A percentile compares a stretch with the other conserved stretches of the same genome.
These are phyloP conservation scores for Leptinotarsa lineolata DNA, from an alignment of 1,140 invertebrate genomes.

Conservation along the genomic window DNA sequence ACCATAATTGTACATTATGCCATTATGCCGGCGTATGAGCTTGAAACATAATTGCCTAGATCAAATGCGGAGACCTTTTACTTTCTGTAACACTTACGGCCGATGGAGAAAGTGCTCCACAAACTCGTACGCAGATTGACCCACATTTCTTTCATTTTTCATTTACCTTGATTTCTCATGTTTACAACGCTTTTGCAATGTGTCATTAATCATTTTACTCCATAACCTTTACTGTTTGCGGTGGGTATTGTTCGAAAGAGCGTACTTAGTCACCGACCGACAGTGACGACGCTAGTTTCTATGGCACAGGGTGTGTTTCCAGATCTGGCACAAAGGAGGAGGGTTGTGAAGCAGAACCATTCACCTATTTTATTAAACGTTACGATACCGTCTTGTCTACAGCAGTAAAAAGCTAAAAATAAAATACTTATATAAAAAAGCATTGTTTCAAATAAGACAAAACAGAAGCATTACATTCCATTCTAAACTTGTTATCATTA, in stretches of 20 bases:
- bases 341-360: too few relatives aligned
- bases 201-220: constrained; percentile 13
- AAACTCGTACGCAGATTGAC: constrained; percentile 20
- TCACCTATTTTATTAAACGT: too few relatives aligned
- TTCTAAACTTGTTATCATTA: too few relatives aligned
- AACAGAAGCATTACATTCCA: too few relatives aligned
- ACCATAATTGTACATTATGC: constrained; percentile 12
- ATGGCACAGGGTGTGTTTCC: too few relatives aligned
- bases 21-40: constrained; percentile 11
- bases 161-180: constrained; percentile 21
- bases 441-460: too few relatives aligned
- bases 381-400: too few relatives aligned
- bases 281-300: neutral
- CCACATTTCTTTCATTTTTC: constrained; percentile 19
- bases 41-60: constrained; percentile 7
- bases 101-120: constrained; percentile 19
- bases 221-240: constrained; percentile 1
- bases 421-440: too few relatives aligned
- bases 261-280: neutral
- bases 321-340: too few relatives aligned
- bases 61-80: constrained; percentile 19
- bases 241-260: neutral
- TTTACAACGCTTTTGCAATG: constrained; percentile 17
- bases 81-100: constrained; percentile 20
- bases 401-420: too few relatives aligned